Evolutionary conservation across 1,140 invertebrate species (phyloP).

Genomic region (Drosophila jambulina): DNA sequence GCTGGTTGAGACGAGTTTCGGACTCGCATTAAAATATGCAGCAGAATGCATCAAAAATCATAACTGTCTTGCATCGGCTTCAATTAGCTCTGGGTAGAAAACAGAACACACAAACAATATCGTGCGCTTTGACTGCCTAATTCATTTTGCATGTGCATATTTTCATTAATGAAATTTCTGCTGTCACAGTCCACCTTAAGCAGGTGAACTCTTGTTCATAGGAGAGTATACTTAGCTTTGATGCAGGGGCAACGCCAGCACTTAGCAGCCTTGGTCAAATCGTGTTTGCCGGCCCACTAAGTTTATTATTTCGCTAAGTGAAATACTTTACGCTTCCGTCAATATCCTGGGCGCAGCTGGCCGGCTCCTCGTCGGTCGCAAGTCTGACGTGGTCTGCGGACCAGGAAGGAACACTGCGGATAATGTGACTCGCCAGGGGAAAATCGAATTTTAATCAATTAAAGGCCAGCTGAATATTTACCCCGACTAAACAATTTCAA

Average conservation of each 20-base stretch:
- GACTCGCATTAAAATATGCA: conserved; percentile 33
- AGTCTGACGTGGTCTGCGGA: background rate
- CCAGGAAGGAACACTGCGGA: background rate
- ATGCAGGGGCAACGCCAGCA: background rate
- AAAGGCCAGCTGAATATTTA: conserved; percentile 42
- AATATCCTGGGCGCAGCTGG: conserved; percentile 9
- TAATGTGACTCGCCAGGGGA: background rate
- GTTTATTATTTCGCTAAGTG: conserved; percentile 23
- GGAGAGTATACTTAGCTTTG: background rate
- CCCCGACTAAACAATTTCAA: conserved; percentile 36
- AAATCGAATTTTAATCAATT: conserved; percentile 52
- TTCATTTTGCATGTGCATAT: conserved; percentile 13
- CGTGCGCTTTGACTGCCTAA: conserved; percentile 2
- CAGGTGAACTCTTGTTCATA: background rate
- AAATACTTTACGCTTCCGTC: conserved; percentile 7
- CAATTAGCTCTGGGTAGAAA: conserved; percentile 29
- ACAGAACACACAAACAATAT: background rate
- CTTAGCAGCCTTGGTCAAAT: conserved; percentile 4
- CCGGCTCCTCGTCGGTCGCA: background rate
- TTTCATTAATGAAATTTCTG: conserved; percentile 31
- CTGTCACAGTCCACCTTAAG: background rate
- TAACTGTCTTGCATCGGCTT: conserved; percentile 12
- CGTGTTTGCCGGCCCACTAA: background rate
- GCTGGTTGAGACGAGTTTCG: conserved; percentile 2
- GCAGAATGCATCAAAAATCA: background rate